Base-by-base conservation (phyloP, 2,888 invertebrate genomes). In the Torymus aiolomorphi region DNA sequence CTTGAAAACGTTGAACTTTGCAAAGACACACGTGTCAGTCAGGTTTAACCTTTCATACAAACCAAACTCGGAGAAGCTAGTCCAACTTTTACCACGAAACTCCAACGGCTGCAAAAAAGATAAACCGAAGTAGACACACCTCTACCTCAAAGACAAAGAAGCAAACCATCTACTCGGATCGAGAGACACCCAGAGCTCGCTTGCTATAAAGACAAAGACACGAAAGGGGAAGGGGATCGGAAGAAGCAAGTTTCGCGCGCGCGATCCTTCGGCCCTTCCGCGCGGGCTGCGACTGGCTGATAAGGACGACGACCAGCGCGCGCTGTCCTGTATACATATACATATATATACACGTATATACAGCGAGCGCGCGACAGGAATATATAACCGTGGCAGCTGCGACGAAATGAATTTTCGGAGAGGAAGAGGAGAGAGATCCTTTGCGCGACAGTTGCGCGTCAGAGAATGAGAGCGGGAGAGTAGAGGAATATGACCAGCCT, bases 241-340 rank as follows among this genome's bases (percentile, higher is more conserved):
- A 59, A 42, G 69, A 70, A 62, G 56, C n/a, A 72, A 73, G 78
- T 78, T 73, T 73, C n/a, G n/a, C 24, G 62, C 67, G 49, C 67
- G 71, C 76, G 80, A 83, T 24, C 24, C 24, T 24, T 24, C 80
- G 85, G 83, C 83, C 65, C 78, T 84, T 85, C 84, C 83, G 84
- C 85, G 84, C 80, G 83, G 86, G 83, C 86, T 87, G 88, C 82
- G 84, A 83, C 80, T 81, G 80, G 82, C 85, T 84, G 87, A 87
- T 88, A 88, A 87, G 86, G 82, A 79, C 81, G 82, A 71, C 82
- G 74, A 51, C 31, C 66, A 78, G 24, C 24, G 24, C 24, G 3
- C 24, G 24, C 24, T 24, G 24, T 24, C 81, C 84, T 84, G 80
- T 83, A 20, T 20, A n/a, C n/a, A 61, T 20, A 20, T 20, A 20